A percentile compares a stretch with the other conserved stretches of the same genome.
Conservation (phyloP, 1,140 invertebrate species). For the Neotoxoptera formosana region DNA sequence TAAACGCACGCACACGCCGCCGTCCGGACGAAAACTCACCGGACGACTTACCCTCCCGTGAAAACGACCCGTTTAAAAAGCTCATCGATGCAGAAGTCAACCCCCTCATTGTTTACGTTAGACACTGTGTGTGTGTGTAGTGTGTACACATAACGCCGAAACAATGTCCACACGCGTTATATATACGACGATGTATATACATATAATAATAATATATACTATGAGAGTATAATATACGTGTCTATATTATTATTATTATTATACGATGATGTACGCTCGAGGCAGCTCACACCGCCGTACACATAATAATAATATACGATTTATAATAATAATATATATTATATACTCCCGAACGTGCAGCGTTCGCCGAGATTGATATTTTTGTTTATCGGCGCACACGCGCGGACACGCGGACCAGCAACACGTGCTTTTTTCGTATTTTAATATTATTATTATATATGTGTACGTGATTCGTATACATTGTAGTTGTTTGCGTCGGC, state of each 20-base stretch:
- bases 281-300: background rate
- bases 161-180: background rate
- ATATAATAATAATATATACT: too few relatives aligned
- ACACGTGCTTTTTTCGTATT: slow-evolving; percentile 34
- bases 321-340: background rate
- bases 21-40: background rate
- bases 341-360: background rate
- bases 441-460: background rate
- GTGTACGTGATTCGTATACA: background rate
- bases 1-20: background rate
- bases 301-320: background rate
- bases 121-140: background rate
- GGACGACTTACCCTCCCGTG: background rate
- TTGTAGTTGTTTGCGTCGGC: slow-evolving; percentile 51
- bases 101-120: slow-evolving; percentile 16
- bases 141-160: background rate
- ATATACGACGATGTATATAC: too few relatives aligned
- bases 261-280: background rate
- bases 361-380: slow-evolving; percentile 31
- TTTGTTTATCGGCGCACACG: slow-evolving; percentile 13
- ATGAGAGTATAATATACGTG: too few relatives aligned
- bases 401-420: background rate
- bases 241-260: background rate
- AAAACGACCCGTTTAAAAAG: slow-evolving; percentile 45
- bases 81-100: slow-evolving; percentile 49